Evolutionary conservation across 1,140 invertebrate genomes (phyloP), one percentile per base, ranked within the genome.

Genomic region (Chrysopa pallens): DNA sequence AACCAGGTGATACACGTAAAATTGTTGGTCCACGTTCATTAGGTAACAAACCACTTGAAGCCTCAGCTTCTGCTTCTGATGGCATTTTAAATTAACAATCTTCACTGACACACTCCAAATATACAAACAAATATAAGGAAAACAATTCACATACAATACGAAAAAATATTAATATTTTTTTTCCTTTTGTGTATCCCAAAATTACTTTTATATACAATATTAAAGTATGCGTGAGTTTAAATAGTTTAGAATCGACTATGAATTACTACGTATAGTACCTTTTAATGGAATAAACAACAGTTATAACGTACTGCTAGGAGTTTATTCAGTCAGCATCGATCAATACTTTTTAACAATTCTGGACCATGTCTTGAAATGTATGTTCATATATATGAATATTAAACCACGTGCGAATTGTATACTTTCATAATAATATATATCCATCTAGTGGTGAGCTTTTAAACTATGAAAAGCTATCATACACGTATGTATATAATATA

Each of bases 1-100:
- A 15, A 17, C 49, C 52, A 13, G 53, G 53, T 29, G 50, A 44
- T 15, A 59, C 55, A 33, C 46, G 49, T n/a, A 59, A 42, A 36
- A 55, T 51, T 14, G 51, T 40, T 11, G 53, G 52, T 14, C 51
- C 44, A 29, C 53, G 52, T 45, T 55, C 49, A 40, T 58, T 56
- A 7, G 52, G 54, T 40, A 52, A 46, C 6, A 59, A 45, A 9
- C 56, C 56, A 33, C 31, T 12, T 11, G 8, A 2, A 4, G 31
- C 31, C 31, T 33, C 31, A 9, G 31, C 31, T 6, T 33, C 31
- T 4, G 31, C 31, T 23, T 23, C 17, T 23, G 17, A 23, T 23
- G 17, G 12, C 12, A 38, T 15, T 11, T 4, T 38, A 11, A 6
- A 38, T 13, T 6, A 38, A 14, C 12, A 38, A 4, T 13, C 12